Evolutionary conservation across 2,888 invertebrate genomes (phyloP), one percentile per base, ranked within the genome.

Genomic region (Perdita meconis): DNA sequence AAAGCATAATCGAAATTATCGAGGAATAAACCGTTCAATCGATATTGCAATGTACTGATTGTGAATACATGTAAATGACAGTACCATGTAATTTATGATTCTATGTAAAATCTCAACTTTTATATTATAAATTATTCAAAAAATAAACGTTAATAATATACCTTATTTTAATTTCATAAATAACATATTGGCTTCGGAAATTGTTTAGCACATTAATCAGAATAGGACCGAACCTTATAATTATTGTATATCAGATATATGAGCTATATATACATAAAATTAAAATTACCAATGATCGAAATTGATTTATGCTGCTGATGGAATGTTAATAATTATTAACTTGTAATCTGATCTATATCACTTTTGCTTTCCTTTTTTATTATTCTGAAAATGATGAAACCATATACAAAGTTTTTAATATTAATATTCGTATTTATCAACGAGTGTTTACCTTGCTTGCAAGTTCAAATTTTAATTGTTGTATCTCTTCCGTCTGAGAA

Each of bases 401-500:
- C 13, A 26, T 19, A n/a, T 2, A 55, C 56, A 56, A 50, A 70
- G 59, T 16, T 24, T 34, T 26, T 30, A 16, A 19, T 36, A 51
- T 6, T 64, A 24, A n/a, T n/a, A 42, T 47, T 22, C 47, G 10
- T 0, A 42, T 40, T 19, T 36, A 47, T 26, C 10, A 40, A 26
- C 51, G 8, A 16, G 60, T 36, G 8, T 38, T 77, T 82, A 79
- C 93, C 92, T 95, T 95, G 90, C 92, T 94, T 82, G 92, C 89
- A 69, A 94, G 93, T 90, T 95, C 94, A 88, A 95, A 95, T 85
- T 94, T 94, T 38, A 96, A 92, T 80, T 94, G 94, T 85, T 96
- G 95, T 84, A 97, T 96, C 90, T 96, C 95, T 92, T 97, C 97
- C 90, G 96, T 96, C 89, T 97, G 97, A 65, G 93, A 93, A 24